Evolutionary conservation across 2,113 vertebrate species (phyloP).

Genomic region (Lutjanus erythropterus): DNA sequence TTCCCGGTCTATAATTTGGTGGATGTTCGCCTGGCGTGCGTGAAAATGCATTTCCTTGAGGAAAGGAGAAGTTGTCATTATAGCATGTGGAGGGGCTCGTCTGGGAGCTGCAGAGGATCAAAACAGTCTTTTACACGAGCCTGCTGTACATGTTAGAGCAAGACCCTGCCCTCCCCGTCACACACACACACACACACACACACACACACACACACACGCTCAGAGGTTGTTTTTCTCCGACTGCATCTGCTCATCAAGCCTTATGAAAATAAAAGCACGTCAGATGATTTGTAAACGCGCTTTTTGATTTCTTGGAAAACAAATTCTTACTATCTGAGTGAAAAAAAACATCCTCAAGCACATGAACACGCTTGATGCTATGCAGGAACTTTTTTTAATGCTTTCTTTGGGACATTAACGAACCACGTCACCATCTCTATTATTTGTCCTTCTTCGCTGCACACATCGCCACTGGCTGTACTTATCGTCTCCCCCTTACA

Average conservation of each 20-base stretch:
- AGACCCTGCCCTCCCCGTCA: slow-evolving; percentile 58
- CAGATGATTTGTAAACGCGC: neutral
- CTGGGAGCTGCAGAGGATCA: slow-evolving; percentile 64
- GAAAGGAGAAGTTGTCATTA: slow-evolving; percentile 81
- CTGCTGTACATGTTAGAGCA: slow-evolving; percentile 73
- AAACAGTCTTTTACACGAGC: slow-evolving; percentile 77
- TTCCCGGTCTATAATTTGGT: slow-evolving; percentile 72
- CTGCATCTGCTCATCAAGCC: slow-evolving; percentile 33
- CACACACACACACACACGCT: slow-evolving; percentile 8
- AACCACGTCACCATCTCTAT: slow-evolving; percentile 20
- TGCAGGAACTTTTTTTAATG: neutral
- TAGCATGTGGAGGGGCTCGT: slow-evolving; percentile 70
- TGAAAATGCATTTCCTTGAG: slow-evolving; percentile 73
- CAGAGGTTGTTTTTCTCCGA: slow-evolving; percentile 57
- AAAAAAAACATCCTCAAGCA: neutral
- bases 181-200: slow-evolving; percentile 15
- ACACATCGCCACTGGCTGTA: slow-evolving; percentile 31
- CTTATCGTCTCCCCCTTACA: slow-evolving; percentile 32
- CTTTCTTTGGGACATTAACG: slow-evolving; percentile 10
- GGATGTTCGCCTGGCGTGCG: slow-evolving; percentile 45
- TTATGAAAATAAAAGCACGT: slow-evolving; percentile 30
- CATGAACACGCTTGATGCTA: neutral
- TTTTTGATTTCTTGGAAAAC: slow-evolving; percentile 14
- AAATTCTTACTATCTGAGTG: neutral
- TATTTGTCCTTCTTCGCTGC: slow-evolving; percentile 42